Conservation (phyloP, 1,140 invertebrate genomes). For the Galleria mellonella region DNA sequence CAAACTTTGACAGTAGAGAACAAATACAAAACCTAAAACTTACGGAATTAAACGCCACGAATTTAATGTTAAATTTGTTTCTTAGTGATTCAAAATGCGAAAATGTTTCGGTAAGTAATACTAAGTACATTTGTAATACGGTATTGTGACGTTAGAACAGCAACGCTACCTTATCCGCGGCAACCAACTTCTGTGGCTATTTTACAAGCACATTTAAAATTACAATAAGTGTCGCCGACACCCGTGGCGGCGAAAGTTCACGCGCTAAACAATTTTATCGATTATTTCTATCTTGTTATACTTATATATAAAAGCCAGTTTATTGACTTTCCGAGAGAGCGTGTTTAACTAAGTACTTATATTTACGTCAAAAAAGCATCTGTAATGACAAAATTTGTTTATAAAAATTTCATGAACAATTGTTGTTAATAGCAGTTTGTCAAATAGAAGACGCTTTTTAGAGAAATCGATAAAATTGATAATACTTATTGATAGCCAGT, state of each 20-base stretch:
- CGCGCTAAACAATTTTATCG: slow-evolving; percentile 45
- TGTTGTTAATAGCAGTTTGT: too few species aligned
- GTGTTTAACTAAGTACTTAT: not conserved
- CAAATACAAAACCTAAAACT: too few species aligned
- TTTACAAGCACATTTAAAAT: slow-evolving; percentile 60
- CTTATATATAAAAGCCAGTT: slow-evolving; percentile 12
- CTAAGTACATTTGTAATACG: too few species aligned
- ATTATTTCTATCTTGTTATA: slow-evolving; percentile 27
- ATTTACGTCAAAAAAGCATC: slow-evolving; percentile 1
- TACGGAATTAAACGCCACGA: too few species aligned
- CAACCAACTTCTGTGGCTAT: slow-evolving; percentile 10
- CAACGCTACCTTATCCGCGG: slow-evolving; percentile 25
- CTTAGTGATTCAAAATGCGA: too few species aligned
- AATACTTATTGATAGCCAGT: too few species aligned
- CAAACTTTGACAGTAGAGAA: too few species aligned
- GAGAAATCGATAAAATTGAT: too few species aligned
- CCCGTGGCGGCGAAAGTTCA: slow-evolving; percentile 47
- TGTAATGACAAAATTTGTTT: not conserved
- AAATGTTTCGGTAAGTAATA: too few species aligned
- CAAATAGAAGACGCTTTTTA: too few species aligned
- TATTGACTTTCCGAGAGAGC: slow-evolving; percentile 11
- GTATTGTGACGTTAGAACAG: slow-evolving; percentile 14
- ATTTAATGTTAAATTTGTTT: too few species aligned
- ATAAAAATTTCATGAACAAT: too few species aligned
- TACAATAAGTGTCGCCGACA: slow-evolving; percentile 57